These are phyloP conservation scores for Anoura caudifer DNA, from an alignment of 2,113 vertebrate species.

Conservation along the genomic window DNA sequence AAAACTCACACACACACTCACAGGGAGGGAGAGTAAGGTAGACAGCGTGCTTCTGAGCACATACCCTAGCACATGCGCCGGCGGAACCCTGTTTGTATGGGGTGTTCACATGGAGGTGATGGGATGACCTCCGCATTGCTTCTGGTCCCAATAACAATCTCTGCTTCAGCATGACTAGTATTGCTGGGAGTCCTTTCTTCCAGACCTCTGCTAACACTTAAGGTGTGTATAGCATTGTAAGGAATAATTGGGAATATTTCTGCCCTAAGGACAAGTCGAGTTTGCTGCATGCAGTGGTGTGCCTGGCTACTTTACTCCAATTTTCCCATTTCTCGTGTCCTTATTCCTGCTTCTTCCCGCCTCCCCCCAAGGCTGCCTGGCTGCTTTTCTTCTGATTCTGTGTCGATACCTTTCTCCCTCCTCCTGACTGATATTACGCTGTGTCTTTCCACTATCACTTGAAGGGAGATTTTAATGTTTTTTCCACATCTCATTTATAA, in stretches of 20 bases:
- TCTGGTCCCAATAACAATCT: not conserved
- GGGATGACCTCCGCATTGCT: not conserved
- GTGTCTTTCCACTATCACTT: not conserved
- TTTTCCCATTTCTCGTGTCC: accelerated
- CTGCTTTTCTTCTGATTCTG: not conserved
- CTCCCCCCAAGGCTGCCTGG: too few relatives aligned
- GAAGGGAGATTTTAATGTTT: not conserved
- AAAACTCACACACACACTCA: not conserved
- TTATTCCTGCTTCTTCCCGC: not conserved
- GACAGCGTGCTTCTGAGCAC: not conserved
- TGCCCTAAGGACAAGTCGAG: not conserved
- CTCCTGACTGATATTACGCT: not conserved
- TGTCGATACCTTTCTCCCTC: not conserved
- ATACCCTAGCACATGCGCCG: not conserved
- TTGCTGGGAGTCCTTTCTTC: not conserved
- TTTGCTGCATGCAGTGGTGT: not conserved
- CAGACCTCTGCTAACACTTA: not conserved
- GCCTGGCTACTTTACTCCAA: too few relatives aligned
- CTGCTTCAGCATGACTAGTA: not conserved
- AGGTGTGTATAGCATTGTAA: not conserved
- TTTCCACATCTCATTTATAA: not conserved
- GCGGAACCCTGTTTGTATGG: not conserved
- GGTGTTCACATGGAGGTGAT: not conserved
- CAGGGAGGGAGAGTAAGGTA: not conserved
- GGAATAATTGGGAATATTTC: not conserved